Conservation (phyloP, 2,113 vertebrate species). For the Dasyurus viverrinus region DNA sequence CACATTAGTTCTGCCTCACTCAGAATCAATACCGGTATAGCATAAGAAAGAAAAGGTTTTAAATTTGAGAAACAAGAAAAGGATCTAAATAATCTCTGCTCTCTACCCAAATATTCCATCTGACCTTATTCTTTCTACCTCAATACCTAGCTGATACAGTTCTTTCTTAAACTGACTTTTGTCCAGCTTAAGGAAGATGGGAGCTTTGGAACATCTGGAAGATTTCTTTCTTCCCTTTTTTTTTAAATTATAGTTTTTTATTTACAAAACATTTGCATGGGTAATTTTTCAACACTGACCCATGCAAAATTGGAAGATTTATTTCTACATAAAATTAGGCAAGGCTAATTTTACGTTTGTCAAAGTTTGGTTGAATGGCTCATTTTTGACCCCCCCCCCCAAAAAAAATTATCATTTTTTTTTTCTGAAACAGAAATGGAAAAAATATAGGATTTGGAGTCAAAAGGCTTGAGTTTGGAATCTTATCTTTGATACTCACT, state of each 20-base stretch:
- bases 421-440: background rate
- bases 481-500: background rate
- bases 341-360: background rate
- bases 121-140: background rate
- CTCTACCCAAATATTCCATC: background rate
- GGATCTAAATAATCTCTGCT: background rate
- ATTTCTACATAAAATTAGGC: background rate
- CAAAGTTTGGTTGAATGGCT: background rate
- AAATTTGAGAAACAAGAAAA: background rate
- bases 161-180: background rate
- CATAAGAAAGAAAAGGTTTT: background rate
- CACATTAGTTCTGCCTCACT: background rate
- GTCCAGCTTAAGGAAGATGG: background rate
- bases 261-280: no score
- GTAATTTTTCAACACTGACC: no score
- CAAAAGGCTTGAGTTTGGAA: background rate
- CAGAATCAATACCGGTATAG: background rate
- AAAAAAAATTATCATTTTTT: background rate
- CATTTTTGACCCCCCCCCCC: background rate
- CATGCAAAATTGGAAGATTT: background rate
- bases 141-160: background rate
- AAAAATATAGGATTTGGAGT: background rate
- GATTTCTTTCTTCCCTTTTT: no score
- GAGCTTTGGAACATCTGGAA: background rate
- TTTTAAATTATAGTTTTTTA: no score